phyloP scores from a whole-genome alignment of 2,888 invertebrate genomes.

The Xanthorhoe designata region DNA sequence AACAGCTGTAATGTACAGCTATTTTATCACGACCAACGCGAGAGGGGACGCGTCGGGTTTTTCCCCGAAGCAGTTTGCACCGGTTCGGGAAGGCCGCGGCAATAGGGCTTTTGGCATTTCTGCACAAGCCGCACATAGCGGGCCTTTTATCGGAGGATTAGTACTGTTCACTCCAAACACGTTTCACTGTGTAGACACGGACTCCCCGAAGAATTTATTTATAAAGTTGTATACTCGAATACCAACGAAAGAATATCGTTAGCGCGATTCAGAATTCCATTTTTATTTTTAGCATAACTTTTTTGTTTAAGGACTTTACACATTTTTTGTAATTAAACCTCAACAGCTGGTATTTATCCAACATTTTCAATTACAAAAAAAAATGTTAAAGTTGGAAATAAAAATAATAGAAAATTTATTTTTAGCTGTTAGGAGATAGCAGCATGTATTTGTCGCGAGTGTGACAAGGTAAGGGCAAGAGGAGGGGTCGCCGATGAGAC shows the following conservation, averaged over 20 bases:
- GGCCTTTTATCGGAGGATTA: slow-evolving; percentile 5
- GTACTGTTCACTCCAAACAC: slow-evolving; percentile 15
- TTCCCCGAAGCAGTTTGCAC: not conserved
- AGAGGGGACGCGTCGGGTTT: not conserved
- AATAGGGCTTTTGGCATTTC: not conserved
- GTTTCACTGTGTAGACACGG: slow-evolving; percentile 27
- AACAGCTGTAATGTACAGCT: not conserved
- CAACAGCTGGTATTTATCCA: not conserved
- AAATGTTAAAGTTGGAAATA: not conserved
- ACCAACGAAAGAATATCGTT: not conserved
- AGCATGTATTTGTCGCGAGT: not conserved
- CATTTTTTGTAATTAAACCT: slow-evolving; percentile 9
- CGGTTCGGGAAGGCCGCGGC: not conserved
- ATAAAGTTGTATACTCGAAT: not conserved
- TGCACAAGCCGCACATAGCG: slow-evolving; percentile 1
- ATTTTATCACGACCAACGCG: not conserved
- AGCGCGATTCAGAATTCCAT: slow-evolving; percentile 20
- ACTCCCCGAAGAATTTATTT: not conserved
- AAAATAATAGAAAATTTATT: not conserved
- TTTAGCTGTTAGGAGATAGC: slow-evolving; percentile 10
- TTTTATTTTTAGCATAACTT: not conserved
- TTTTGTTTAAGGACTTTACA: not conserved
- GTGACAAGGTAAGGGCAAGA: slow-evolving; percentile 16
- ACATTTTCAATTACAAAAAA: not conserved
- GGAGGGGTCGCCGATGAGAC: not conserved